A percentile compares a stretch with the other conserved stretches of the same genome.
phyloP scores from a whole-genome alignment of 2,888 invertebrate species.

The Lithodes maja region DNA sequence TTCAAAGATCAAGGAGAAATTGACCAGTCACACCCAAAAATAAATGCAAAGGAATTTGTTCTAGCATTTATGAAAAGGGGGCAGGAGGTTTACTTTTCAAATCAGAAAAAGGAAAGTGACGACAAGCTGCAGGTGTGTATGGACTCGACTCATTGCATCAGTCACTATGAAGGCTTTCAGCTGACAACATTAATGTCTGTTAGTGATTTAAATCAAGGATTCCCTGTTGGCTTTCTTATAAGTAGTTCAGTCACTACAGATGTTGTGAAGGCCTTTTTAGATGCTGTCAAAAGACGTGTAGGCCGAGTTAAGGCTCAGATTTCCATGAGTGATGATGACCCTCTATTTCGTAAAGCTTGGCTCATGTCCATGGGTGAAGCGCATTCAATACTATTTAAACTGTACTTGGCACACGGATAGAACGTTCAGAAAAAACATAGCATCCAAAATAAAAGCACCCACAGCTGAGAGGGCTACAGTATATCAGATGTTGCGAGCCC shows the following conservation, averaged over 20 bases:
- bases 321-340: slow-evolving; percentile 38
- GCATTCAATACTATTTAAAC: not conserved
- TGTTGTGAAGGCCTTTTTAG: slow-evolving; percentile 13
- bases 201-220: slow-evolving; percentile 8
- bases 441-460: slow-evolving; percentile 1
- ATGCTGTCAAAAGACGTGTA: not conserved
- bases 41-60: not conserved
- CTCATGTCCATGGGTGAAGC: not conserved
- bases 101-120: not conserved
- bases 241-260: slow-evolving; percentile 15
- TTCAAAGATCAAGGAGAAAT: slow-evolving; percentile 20
- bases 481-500: slow-evolving; percentile 21
- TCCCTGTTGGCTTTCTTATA: slow-evolving; percentile 14
- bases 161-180: slow-evolving; percentile 24
- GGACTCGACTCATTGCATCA: slow-evolving; percentile 22
- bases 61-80: slow-evolving; percentile 7
- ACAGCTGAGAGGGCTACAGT: not conserved
- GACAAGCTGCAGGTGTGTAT: not conserved
- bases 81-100: not conserved
- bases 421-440: not conserved
- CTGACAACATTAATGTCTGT: slow-evolving; percentile 22
- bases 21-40: not conserved
- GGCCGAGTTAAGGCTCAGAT: not conserved
- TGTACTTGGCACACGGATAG: slow-evolving; percentile 25
- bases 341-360: slow-evolving; percentile 22